Conservation (phyloP, 2,888 invertebrate genomes). For the Cheilosia pagana region DNA sequence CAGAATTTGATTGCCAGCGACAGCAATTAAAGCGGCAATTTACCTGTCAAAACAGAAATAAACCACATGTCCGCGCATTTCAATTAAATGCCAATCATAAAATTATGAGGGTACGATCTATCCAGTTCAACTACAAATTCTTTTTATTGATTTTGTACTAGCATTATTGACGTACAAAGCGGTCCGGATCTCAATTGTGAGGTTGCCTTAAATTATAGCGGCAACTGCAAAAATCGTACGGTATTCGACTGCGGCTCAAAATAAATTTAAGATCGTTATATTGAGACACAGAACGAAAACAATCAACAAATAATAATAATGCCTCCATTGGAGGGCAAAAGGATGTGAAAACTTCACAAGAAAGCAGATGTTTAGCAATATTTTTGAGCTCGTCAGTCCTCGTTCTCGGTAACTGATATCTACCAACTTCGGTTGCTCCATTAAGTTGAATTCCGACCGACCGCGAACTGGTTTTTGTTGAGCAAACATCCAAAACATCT, state of each 20-base stretch:
- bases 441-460: not conserved
- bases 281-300: conserved; percentile 17
- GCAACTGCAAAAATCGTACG: not conserved
- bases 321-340: not conserved
- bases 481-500: conserved; percentile 43
- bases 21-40: not conserved
- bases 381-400: conserved; percentile 46
- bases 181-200: not conserved
- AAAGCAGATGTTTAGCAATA: conserved; percentile 48
- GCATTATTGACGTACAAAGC: not conserved
- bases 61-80: conserved; percentile 9
- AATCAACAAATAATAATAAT: not conserved
- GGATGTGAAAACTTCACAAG: conserved; percentile 21
- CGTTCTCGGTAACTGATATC: conserved; percentile 48
- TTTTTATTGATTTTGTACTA: not conserved
- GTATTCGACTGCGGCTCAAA: conserved; percentile 23
- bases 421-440: conserved; percentile 32
- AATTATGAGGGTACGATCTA: conserved; percentile 23
- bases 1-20: not conserved
- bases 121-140: not conserved
- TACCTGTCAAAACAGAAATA: not conserved
- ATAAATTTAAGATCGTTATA: conserved; percentile 20
- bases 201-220: not conserved
- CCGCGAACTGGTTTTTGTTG: conserved; percentile 27
- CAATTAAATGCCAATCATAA: conserved; percentile 40